phyloP scores from a whole-genome alignment of 1,140 invertebrate genomes.

The Drosophila punjabiensis region DNA sequence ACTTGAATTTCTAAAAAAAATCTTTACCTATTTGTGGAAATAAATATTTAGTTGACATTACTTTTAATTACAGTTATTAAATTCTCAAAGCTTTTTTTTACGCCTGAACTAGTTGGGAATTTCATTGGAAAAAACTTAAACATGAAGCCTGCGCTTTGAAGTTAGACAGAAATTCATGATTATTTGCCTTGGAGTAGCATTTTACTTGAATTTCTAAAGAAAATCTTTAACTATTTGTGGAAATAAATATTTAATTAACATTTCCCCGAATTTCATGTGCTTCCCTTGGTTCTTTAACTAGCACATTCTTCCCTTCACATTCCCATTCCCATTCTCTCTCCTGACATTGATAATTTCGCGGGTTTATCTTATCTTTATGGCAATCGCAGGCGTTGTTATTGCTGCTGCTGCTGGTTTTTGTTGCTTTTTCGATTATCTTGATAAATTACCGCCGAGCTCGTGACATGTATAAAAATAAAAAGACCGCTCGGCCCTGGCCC shows the following conservation, averaged over 20 bases:
- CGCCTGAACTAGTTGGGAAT: neutral
- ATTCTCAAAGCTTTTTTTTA: too few relatives aligned
- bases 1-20: too few relatives aligned
- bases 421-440: constrained; percentile 69
- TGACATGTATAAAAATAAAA: constrained; percentile 48
- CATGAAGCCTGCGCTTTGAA: neutral
- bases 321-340: neutral
- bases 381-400: constrained; percentile 50
- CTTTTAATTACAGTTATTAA: too few relatives aligned
- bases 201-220: neutral
- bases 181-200: too few relatives aligned
- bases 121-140: neutral
- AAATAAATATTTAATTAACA: neutral
- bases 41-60: too few relatives aligned
- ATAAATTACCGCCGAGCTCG: constrained; percentile 74
- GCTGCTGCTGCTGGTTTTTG: constrained; percentile 29
- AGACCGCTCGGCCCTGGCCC: constrained; percentile 12
- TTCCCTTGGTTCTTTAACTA: constrained; percentile 5
- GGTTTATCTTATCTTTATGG: constrained; percentile 79
- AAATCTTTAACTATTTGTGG: neutral
- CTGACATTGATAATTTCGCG: constrained; percentile 67
- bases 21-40: too few relatives aligned
- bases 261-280: neutral
- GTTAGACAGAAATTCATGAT: neutral
- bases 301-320: neutral